phyloP scores from a whole-genome alignment of 2,797 vertebrate genomes.

The Monodelphis domestica region DNA sequence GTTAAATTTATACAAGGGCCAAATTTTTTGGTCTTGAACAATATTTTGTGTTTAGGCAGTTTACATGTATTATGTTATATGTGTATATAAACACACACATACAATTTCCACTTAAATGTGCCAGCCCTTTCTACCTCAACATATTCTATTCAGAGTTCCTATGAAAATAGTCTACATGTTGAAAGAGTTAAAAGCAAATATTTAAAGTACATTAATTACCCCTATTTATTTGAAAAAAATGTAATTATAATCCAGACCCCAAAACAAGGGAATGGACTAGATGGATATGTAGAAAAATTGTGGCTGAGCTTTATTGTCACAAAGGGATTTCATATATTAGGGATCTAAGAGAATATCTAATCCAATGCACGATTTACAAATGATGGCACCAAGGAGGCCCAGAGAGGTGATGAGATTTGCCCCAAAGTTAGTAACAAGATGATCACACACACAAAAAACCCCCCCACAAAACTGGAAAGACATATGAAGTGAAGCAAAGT shows the following conservation, averaged over 20 bases:
- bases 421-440: too few relatives aligned
- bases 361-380: not conserved
- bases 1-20: not conserved
- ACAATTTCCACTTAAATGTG: not conserved
- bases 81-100: not conserved
- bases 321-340: not conserved
- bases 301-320: not conserved
- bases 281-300: not conserved
- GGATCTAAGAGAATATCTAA: not conserved
- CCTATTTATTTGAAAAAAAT: not conserved
- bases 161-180: not conserved
- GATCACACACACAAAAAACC: too few relatives aligned
- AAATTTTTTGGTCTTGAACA: not conserved
- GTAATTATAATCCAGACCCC: not conserved
- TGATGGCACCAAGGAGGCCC: not conserved
- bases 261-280: not conserved
- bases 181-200: not conserved
- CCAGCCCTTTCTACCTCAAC: not conserved
- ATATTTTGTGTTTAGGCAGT: not conserved
- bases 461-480: too few relatives aligned
- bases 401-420: not conserved
- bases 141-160: slow-evolving; percentile 7
- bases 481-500: too few relatives aligned
- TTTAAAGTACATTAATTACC: not conserved
- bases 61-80: not conserved